Evolutionary conservation across 2,797 vertebrate genomes (phyloP).

Genomic region (Acrossocheilus fasciatus): DNA sequence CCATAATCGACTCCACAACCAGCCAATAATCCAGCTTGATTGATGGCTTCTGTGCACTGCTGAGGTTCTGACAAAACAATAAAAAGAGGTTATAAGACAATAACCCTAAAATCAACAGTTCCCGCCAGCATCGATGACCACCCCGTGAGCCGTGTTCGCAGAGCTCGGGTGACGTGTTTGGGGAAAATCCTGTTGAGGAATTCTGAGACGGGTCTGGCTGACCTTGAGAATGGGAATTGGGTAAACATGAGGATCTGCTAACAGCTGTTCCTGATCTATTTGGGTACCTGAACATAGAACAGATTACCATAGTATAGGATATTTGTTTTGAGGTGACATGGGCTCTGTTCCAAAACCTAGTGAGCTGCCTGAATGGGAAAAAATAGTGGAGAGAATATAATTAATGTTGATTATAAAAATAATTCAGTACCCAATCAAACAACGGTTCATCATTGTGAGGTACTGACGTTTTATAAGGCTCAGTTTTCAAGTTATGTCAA

Average conservation of each 20-base stretch:
- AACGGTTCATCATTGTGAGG: background rate
- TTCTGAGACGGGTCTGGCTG: slow-evolving; percentile 35
- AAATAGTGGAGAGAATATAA: background rate
- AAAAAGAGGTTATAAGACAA: slow-evolving; percentile 10
- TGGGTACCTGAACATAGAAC: slow-evolving; percentile 40
- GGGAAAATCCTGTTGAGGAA: slow-evolving; percentile 42
- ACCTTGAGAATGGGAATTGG: slow-evolving; percentile 34
- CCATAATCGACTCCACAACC: background rate
- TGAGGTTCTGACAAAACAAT: slow-evolving; percentile 6
- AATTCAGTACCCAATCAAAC: background rate
- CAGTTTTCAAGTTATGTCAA: background rate
- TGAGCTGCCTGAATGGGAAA: background rate
- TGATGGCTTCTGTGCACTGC: slow-evolving; percentile 3
- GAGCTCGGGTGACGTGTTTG: slow-evolving; percentile 29
- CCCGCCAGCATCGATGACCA: slow-evolving; percentile 4
- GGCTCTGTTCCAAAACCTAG: background rate
- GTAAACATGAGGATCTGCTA: slow-evolving; percentile 41
- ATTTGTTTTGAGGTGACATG: background rate
- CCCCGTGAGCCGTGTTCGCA: background rate
- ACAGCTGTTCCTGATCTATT: slow-evolving; percentile 56
- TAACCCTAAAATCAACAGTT: background rate
- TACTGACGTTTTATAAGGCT: background rate
- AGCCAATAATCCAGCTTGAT: background rate
- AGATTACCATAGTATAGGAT: background rate
- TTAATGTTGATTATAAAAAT: background rate